Percentiles rank a stretch among this genome's conserved stretches.
Evolutionary conservation across 1,140 invertebrate genomes (phyloP).

Genomic region (Pseudomyrmex flavicornis): DNA sequence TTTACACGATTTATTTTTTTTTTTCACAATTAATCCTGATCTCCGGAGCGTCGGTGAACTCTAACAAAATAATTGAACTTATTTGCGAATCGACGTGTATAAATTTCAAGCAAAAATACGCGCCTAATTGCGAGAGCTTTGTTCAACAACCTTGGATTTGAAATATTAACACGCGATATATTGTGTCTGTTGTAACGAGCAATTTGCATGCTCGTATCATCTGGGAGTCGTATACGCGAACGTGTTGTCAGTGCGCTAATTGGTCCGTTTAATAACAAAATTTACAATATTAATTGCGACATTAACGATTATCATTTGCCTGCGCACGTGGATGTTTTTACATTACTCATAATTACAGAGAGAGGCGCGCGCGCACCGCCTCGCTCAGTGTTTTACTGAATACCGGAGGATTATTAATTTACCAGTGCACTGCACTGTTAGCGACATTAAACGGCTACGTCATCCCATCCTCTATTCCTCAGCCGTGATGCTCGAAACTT

Average conservation of each 20-base stretch:
- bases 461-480: background rate
- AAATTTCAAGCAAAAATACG: background rate
- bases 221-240: constrained; percentile 18
- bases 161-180: constrained; percentile 19
- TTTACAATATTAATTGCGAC: constrained; percentile 56
- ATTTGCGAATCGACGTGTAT: too few relatives aligned
- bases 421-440: constrained; percentile 1
- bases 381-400: background rate
- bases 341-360: constrained; percentile 36
- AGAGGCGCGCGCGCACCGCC: background rate
- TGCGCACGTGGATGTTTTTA: constrained; percentile 22
- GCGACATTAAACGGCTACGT: background rate
- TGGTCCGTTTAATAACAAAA: constrained; percentile 35
- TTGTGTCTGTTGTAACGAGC: background rate
- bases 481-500: background rate
- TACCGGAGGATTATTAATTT: constrained; percentile 22
- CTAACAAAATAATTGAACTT: background rate
- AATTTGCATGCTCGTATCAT: constrained; percentile 47
- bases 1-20: background rate
- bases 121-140: background rate
- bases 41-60: background rate
- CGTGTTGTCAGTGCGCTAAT: constrained; percentile 13
- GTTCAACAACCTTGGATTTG: background rate
- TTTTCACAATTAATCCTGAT: background rate
- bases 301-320: background rate